These are phyloP conservation scores for Neosilurus mollespiculum DNA, from an alignment of 2,797 vertebrate species.

Conservation along the genomic window DNA sequence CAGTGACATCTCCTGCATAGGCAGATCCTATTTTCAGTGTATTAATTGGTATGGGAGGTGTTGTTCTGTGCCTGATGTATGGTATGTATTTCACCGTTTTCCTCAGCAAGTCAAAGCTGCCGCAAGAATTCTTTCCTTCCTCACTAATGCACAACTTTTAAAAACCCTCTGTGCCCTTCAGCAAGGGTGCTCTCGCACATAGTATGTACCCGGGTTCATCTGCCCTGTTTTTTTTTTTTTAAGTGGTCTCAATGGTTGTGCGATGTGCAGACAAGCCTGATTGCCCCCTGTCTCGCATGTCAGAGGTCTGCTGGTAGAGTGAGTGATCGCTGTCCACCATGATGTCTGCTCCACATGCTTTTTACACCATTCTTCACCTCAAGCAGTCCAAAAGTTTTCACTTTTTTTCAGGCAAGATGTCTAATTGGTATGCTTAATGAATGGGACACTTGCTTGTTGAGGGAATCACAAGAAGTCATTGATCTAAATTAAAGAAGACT, in stretches of 20 bases:
- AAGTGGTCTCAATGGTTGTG: conserved; percentile 40
- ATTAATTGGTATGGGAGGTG: conserved; percentile 28
- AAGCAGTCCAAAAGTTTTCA: conserved; percentile 44
- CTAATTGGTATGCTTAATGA: conserved; percentile 56
- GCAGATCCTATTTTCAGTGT: conserved; percentile 32
- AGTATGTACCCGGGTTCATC: conserved; percentile 36
- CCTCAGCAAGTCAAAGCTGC: conserved; percentile 4
- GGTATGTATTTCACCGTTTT: conserved; percentile 1
- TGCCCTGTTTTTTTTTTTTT: conserved; percentile 35
- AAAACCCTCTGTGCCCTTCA: conserved; percentile 28
- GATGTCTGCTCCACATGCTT: conserved; percentile 27
- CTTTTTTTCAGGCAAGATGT: conserved; percentile 31
- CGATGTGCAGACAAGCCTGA: conserved; percentile 52
- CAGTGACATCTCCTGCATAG: conserved; percentile 30
- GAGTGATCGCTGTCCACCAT: conserved; percentile 51
- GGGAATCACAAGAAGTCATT: conserved; percentile 41
- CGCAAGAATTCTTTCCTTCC: not conserved
- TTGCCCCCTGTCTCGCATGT: conserved; percentile 56
- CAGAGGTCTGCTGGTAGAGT: conserved; percentile 47
- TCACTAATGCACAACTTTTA: conserved; percentile 24
- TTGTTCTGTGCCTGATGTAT: conserved; percentile 6
- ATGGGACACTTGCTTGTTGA: conserved; percentile 38
- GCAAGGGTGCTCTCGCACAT: conserved; percentile 11
- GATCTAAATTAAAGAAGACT: conserved; percentile 37
- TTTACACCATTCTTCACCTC: conserved; percentile 45